Percentiles rank a stretch among this genome's conserved stretches.
Evolutionary conservation across 1,140 invertebrate species (phyloP).

Genomic region (Euwallacea similis): DNA sequence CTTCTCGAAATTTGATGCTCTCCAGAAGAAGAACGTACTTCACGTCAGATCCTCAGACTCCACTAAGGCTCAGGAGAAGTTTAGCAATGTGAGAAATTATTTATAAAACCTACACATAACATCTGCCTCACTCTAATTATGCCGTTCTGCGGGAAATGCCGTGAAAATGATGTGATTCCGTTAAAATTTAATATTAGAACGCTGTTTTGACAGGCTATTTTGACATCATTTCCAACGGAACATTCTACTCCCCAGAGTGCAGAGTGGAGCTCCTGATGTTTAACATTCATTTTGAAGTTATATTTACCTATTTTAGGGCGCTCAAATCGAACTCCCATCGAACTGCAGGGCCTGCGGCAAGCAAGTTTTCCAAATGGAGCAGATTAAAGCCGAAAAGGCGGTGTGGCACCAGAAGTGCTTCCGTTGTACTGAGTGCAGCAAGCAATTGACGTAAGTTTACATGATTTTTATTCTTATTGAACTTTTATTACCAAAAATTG

Average conservation of each 20-base stretch:
- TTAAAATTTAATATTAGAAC: too few species aligned
- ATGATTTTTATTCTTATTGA: slow-evolving; percentile 4
- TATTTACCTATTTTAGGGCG: slow-evolving; percentile 38
- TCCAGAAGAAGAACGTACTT: slow-evolving; percentile 69
- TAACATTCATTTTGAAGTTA: not conserved
- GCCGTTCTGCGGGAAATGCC: too few species aligned
- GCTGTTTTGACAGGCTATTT: too few species aligned
- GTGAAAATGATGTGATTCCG: too few species aligned
- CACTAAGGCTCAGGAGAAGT: slow-evolving; percentile 68
- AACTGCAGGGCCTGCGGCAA: slow-evolving; percentile 82
- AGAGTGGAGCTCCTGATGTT: too few species aligned
- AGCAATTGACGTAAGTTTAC: slow-evolving; percentile 76
- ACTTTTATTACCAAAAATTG: not conserved
- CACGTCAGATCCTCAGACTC: slow-evolving; percentile 69
- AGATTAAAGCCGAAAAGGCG: slow-evolving; percentile 82
- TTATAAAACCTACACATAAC: not conserved
- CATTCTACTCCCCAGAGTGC: too few species aligned
- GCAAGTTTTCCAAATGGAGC: slow-evolving; percentile 92
- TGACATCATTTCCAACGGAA: too few species aligned
- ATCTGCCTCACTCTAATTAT: too few species aligned
- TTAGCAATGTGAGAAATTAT: slow-evolving; percentile 61
- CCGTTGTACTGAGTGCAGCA: slow-evolving; percentile 84
- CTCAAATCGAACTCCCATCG: slow-evolving; percentile 56
- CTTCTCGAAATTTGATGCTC: slow-evolving; percentile 74
- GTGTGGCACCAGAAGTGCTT: slow-evolving; percentile 93